Evolutionary conservation across 1,140 invertebrate species (phyloP).

Genomic region (Drosophila insularis): DNA sequence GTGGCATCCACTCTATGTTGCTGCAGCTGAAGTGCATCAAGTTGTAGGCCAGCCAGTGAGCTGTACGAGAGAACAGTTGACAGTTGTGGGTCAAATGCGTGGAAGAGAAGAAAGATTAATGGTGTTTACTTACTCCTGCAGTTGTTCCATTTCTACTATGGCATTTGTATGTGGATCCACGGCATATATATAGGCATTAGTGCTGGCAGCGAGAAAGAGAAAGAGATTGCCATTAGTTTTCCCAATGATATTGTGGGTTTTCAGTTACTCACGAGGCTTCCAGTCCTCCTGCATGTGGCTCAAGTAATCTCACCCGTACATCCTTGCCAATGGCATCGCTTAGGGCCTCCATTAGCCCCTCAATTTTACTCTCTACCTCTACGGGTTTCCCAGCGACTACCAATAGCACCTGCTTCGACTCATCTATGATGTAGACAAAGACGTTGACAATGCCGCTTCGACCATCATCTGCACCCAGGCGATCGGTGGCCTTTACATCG

Average conservation of each 20-base stretch:
- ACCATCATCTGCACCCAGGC: slow-evolving; percentile 89
- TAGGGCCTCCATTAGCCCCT: slow-evolving; percentile 88
- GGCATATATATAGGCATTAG: slow-evolving; percentile 92
- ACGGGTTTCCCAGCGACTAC: slow-evolving; percentile 89
- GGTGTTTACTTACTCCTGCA: slow-evolving; percentile 86
- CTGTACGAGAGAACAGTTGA: slow-evolving; percentile 27
- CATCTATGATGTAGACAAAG: slow-evolving; percentile 92
- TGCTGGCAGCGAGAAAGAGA: slow-evolving; percentile 83
- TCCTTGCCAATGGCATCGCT: slow-evolving; percentile 89
- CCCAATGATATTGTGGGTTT: too few species aligned
- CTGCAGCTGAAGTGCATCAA: slow-evolving; percentile 70
- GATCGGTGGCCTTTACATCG: slow-evolving; percentile 94
- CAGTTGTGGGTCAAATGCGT: slow-evolving; percentile 27
- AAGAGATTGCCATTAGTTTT: neutral
- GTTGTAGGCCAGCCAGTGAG: slow-evolving; percentile 63
- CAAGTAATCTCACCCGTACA: slow-evolving; percentile 89
- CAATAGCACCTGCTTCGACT: slow-evolving; percentile 90
- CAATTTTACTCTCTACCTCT: slow-evolving; percentile 88
- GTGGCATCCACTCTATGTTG: slow-evolving; percentile 54
- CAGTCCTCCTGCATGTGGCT: slow-evolving; percentile 86
- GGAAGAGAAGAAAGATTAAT: neutral
- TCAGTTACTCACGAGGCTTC: slow-evolving; percentile 86
- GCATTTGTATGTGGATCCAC: slow-evolving; percentile 91
- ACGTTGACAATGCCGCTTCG: slow-evolving; percentile 91
- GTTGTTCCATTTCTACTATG: slow-evolving; percentile 90